phyloP scores from a whole-genome alignment of 1,140 invertebrate species.

The Antheraea pernyi region DNA sequence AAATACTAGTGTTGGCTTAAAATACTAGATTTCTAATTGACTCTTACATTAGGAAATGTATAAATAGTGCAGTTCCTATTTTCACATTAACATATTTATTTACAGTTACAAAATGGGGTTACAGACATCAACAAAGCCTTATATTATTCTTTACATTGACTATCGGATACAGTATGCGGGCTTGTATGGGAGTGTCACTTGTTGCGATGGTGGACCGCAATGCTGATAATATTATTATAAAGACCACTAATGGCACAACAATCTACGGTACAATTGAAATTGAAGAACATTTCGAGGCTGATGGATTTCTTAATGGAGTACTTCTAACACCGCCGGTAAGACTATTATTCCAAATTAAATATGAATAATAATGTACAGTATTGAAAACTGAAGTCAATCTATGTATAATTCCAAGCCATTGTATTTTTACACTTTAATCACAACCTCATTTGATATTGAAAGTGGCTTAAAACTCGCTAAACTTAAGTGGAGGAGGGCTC shows the following conservation, averaged over 20 bases:
- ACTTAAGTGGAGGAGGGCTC: too few relatives aligned
- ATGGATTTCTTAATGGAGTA: constrained; percentile 40
- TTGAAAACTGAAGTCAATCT: too few relatives aligned
- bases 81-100: background rate
- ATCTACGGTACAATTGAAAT: background rate
- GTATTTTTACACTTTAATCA: too few relatives aligned
- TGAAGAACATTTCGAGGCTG: constrained; percentile 19
- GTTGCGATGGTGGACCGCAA: constrained; percentile 81
- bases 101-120: constrained; percentile 50
- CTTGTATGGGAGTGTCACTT: constrained; percentile 85
- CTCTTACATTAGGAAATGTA: too few relatives aligned
- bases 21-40: too few relatives aligned
- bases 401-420: too few relatives aligned
- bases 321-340: constrained; percentile 56
- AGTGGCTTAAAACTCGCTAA: too few relatives aligned
- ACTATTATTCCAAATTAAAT: background rate
- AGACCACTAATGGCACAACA: background rate
- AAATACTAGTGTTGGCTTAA: too few relatives aligned
- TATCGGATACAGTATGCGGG: constrained; percentile 83
- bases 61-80: too few relatives aligned
- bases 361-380: too few relatives aligned
- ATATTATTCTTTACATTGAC: constrained; percentile 83
- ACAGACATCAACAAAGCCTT: constrained; percentile 83
- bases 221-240: background rate
- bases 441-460: too few relatives aligned